Base-by-base conservation (phyloP, 2,113 vertebrate genomes). In the Melanostigma gelatinosum region DNA sequence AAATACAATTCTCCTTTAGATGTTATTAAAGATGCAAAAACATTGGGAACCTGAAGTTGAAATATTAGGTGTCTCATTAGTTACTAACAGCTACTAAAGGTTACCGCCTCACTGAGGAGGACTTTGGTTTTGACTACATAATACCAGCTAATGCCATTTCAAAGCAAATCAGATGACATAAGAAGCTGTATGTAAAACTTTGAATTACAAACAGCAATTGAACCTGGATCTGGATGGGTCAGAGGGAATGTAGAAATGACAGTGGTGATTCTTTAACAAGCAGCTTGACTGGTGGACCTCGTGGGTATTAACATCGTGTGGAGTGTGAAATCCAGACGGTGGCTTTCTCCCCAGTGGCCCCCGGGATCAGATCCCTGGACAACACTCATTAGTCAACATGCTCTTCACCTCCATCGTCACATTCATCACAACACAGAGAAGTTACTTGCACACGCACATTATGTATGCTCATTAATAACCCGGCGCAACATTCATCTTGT, bases 341-440 rank as follows among this genome's bases (percentile, higher is more conserved):
- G 82, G 57, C 65, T 83, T 71, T 76, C 62, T 82, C 79, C 73
- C 89, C 79, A 34, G 77, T 87, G 89, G 87, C 72, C 87, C 84
- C 78, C 4, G 22, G 95, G 96, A 97, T 97, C 97, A 96, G 95
- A 95, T 94, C 94, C 95, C 94, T 87, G 86, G 77, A 89, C 83
- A 52, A 85, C 82, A 90, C 85, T 93, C 94, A 95, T 95, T 94
- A 94, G 87, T 95, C 94, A 94, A 91, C 76, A 68, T 96, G 95
- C 95, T 96, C 96, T 94, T 96, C 96, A 92, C 93, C 82, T 70
- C 89, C 89, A 75, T 95, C 91, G 90, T 94, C 94, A 94, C 97
- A 99, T 99, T 97, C 92, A 97, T 98, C 97, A 93, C 93, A 94
- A 85, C 87, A 95, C 94, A 93, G 94, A 94, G 95, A 97, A 97